Evolutionary conservation across 1,140 invertebrate genomes (phyloP).

Genomic region (Phortica variegata): DNA sequence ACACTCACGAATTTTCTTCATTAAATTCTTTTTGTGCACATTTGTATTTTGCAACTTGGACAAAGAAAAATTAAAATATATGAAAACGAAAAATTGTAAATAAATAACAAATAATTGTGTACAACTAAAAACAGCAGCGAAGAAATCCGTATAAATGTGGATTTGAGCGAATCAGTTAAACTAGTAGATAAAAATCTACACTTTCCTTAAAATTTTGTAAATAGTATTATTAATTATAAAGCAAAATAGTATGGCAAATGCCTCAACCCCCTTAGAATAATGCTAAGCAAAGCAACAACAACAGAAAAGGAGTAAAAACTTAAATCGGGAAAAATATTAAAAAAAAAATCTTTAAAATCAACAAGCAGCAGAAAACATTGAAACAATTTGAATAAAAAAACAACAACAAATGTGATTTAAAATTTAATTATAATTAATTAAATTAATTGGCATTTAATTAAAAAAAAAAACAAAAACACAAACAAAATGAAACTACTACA

Average conservation of each 20-base stretch:
- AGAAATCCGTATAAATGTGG: too few species aligned
- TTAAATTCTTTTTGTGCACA: too few species aligned
- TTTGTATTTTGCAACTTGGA: too few species aligned
- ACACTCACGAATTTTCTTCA: not conserved
- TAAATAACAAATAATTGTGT: not conserved
- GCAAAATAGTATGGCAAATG: constrained; percentile 36
- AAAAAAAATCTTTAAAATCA: constrained; percentile 38
- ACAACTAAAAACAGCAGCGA: too few species aligned
- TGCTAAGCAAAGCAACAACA: constrained; percentile 10
- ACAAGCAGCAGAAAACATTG: constrained; percentile 29
- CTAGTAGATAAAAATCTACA: constrained; percentile 2
- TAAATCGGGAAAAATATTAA: constrained; percentile 7
- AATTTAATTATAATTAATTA: constrained; percentile 48
- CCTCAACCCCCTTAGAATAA: constrained; percentile 11
- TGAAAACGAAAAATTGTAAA: not conserved
- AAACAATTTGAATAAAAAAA: constrained; percentile 44
- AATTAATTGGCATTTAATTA: constrained; percentile 55
- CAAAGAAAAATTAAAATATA: too few species aligned
- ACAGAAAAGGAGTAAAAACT: constrained; percentile 9
- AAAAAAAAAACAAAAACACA: constrained; percentile 23
- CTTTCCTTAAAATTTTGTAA: constrained; percentile 37
- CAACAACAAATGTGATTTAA: constrained; percentile 56
- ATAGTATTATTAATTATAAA: constrained; percentile 55
- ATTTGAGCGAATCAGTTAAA: constrained; percentile 3
- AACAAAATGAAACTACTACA: constrained; percentile 4